Percentiles rank a stretch among this genome's conserved stretches.
phyloP scores from a whole-genome alignment of 2,888 invertebrate genomes.

The Bhutanitis thaidina region DNA sequence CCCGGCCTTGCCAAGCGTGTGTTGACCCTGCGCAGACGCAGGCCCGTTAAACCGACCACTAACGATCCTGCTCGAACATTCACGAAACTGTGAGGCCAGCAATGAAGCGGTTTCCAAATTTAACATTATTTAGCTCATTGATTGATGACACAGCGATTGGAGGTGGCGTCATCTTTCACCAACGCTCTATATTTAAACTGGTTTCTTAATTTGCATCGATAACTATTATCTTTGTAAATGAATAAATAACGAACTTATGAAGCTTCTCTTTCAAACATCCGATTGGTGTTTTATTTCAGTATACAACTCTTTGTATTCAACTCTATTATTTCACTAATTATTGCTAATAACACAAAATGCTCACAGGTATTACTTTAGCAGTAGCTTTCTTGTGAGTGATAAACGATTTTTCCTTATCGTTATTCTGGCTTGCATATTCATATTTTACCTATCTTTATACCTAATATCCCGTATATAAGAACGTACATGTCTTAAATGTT shows the following conservation, averaged over 20 bases:
- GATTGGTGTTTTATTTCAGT: no score
- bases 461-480: no score
- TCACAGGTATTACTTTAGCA: no score
- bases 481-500: no score
- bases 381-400: no score
- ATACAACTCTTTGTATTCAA: no score
- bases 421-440: no score
- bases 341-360: no score
- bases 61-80: slow-evolving; percentile 37
- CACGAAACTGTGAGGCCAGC: slow-evolving; percentile 31
- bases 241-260: background rate
- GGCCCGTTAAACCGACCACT: slow-evolving; percentile 50
- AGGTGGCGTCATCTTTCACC: slow-evolving; percentile 34
- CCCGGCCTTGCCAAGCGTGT: slow-evolving; percentile 61
- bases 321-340: no score
- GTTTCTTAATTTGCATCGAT: slow-evolving; percentile 8
- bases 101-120: slow-evolving; percentile 34
- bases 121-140: slow-evolving; percentile 2
- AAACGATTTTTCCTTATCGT: no score
- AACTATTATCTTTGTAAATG: background rate
- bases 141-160: slow-evolving; percentile 13
- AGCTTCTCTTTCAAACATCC: no score
- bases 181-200: background rate
- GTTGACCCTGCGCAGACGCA: slow-evolving; percentile 62
- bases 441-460: no score